Evolutionary conservation across 2,113 vertebrate species (phyloP).

Genomic region (Corvus moneduloides): DNA sequence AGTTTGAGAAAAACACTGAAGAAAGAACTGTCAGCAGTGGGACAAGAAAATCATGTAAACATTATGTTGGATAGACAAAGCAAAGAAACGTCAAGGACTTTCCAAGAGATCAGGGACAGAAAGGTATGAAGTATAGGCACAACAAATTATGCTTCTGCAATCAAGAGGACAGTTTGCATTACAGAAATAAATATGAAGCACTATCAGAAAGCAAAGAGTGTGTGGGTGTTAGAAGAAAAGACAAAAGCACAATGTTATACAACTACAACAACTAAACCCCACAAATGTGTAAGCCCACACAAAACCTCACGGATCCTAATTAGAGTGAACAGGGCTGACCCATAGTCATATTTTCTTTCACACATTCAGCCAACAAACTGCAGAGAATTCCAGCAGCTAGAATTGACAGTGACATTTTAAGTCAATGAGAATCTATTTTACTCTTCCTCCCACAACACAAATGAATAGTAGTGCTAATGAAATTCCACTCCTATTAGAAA

Average conservation of each 20-base stretch:
- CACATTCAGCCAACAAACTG: constrained; percentile 12
- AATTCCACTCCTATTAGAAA: constrained; percentile 52
- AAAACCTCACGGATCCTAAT: not conserved
- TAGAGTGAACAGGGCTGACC: constrained; percentile 15
- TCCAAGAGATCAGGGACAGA: not conserved
- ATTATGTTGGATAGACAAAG: not conserved
- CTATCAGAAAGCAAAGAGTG: not conserved
- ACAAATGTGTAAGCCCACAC: not conserved
- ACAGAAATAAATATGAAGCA: not conserved
- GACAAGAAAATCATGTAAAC: not conserved
- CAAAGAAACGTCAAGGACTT: not conserved
- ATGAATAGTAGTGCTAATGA: constrained; percentile 48
- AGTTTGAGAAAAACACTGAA: not conserved
- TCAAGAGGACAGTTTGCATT: not conserved
- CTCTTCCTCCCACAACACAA: constrained; percentile 53
- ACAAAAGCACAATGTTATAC: not conserved
- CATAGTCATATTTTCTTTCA: not conserved
- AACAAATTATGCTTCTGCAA: not conserved
- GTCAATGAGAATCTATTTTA: constrained; percentile 64
- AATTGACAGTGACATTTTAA: constrained; percentile 64
- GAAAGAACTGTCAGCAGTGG: not conserved
- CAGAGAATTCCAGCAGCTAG: constrained; percentile 31
- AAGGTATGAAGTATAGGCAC: not conserved
- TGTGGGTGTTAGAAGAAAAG: not conserved
- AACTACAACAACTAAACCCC: not conserved